Conservation (phyloP, 1,140 invertebrate genomes). For the Drosophila kikkawai region DNA sequence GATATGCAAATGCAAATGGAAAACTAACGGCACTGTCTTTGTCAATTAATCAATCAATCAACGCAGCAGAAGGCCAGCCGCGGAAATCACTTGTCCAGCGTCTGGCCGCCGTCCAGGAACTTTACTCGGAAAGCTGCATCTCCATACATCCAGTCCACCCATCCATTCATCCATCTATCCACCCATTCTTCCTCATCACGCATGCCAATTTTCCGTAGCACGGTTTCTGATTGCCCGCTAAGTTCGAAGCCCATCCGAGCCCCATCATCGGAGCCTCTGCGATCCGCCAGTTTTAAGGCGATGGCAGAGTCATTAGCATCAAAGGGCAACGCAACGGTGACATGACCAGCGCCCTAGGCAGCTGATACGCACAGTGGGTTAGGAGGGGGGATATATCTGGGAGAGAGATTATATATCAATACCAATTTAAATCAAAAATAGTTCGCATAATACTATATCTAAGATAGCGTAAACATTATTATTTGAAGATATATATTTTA, state of each 20-base stretch:
- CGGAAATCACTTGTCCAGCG: constrained; percentile 71
- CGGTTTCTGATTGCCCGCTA: constrained; percentile 62
- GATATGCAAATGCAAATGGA: constrained; percentile 75
- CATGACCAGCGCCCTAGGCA: constrained; percentile 26
- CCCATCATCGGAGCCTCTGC: constrained; percentile 24
- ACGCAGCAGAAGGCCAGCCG: constrained; percentile 42
- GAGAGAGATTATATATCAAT: not conserved
- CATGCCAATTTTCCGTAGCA: constrained; percentile 65
- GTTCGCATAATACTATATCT: too few species aligned
- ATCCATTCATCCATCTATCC: constrained; percentile 9
- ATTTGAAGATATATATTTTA: too few species aligned
- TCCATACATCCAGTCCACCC: constrained; percentile 6
- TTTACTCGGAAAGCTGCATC: constrained; percentile 17
- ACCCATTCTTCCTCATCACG: constrained; percentile 38
- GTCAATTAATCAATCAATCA: constrained; percentile 84
- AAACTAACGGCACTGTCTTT: constrained; percentile 76
- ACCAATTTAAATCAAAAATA: not conserved
- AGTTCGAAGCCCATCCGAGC: constrained; percentile 58
- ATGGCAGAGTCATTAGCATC: constrained; percentile 64
- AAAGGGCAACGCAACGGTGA: constrained; percentile 56
- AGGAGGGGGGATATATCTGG: not conserved
- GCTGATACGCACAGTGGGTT: constrained; percentile 32
- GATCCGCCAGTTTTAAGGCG: constrained; percentile 45
- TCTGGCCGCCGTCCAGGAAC: constrained; percentile 8
- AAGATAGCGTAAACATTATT: too few species aligned